Percentiles rank a stretch among this genome's conserved stretches.
Conservation (phyloP, 2,113 vertebrate genomes). For the Gallinago paraguaiae region DNA sequence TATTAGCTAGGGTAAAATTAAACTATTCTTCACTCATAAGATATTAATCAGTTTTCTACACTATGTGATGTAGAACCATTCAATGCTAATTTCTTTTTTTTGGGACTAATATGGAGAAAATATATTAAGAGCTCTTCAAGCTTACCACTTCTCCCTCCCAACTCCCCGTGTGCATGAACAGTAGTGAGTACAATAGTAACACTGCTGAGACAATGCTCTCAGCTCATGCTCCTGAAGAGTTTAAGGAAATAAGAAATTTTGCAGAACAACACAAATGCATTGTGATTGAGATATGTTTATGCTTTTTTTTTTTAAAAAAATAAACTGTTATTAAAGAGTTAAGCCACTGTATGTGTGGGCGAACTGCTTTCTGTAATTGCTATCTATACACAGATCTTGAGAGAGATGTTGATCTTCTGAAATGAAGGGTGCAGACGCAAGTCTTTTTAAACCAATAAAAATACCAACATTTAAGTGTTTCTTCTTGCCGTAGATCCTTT, state of each 20-base stretch:
- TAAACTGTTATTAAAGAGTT: conserved; percentile 65
- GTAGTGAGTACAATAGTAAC: background rate
- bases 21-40: background rate
- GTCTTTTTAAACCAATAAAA: conserved; percentile 73
- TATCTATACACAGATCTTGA: conserved; percentile 59
- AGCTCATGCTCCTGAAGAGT: background rate
- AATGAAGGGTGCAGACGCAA: conserved; percentile 71
- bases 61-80: background rate
- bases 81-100: background rate
- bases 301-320: conserved; percentile 5
- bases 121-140: background rate
- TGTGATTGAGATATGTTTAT: background rate
- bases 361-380: conserved; percentile 71
- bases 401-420: conserved; percentile 58
- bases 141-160: background rate
- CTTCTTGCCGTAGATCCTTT: conserved; percentile 64
- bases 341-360: conserved; percentile 62
- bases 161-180: rapidly evolving
- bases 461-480: background rate
- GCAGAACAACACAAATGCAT: background rate
- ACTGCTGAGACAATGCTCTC: background rate
- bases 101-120: background rate
- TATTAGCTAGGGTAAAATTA: background rate
- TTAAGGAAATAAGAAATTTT: background rate
- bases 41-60: background rate